A percentile compares a stretch with the other conserved stretches of the same genome.
These are phyloP conservation scores for Hylaea fasciaria DNA, from an alignment of 2,888 invertebrate species.

Conservation along the genomic window DNA sequence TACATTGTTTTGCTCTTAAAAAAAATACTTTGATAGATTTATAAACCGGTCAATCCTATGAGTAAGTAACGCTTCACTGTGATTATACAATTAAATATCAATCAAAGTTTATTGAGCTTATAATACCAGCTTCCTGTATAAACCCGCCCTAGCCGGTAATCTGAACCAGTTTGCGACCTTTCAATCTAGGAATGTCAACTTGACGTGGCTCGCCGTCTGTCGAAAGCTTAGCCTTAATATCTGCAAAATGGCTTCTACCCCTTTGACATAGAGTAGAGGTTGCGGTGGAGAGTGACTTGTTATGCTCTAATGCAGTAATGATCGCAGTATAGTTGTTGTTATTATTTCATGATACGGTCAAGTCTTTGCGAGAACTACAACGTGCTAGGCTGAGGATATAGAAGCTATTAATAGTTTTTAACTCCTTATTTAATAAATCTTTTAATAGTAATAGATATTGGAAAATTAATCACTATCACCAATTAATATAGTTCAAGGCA, in stretches of 20 bases:
- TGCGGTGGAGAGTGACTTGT: slow-evolving; percentile 42
- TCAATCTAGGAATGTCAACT: slow-evolving; percentile 67
- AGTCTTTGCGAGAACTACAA: slow-evolving; percentile 20
- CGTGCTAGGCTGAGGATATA: slow-evolving; percentile 7
- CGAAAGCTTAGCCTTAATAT: slow-evolving; percentile 52
- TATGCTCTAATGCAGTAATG: slow-evolving; percentile 60
- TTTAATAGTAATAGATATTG: too few relatives aligned
- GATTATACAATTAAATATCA: neutral
- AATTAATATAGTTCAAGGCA: too few relatives aligned
- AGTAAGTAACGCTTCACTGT: too few relatives aligned
- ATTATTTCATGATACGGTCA: slow-evolving; percentile 63
- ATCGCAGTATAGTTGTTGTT: slow-evolving; percentile 56
- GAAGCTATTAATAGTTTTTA: neutral
- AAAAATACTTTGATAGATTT: too few relatives aligned
- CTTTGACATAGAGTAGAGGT: slow-evolving; percentile 43
- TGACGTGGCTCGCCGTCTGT: slow-evolving; percentile 52
- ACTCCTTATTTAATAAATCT: neutral
- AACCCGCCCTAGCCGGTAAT: slow-evolving; percentile 50
- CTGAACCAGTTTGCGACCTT: slow-evolving; percentile 66
- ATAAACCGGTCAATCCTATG: too few relatives aligned
- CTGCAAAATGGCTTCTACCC: slow-evolving; percentile 39
- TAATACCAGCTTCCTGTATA: slow-evolving; percentile 29
- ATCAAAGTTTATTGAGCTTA: slow-evolving; percentile 18
- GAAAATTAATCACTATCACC: too few relatives aligned
- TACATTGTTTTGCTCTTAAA: too few relatives aligned